phyloP scores from a whole-genome alignment of 1,140 invertebrate genomes.

The Brachionus calyciflorus region DNA sequence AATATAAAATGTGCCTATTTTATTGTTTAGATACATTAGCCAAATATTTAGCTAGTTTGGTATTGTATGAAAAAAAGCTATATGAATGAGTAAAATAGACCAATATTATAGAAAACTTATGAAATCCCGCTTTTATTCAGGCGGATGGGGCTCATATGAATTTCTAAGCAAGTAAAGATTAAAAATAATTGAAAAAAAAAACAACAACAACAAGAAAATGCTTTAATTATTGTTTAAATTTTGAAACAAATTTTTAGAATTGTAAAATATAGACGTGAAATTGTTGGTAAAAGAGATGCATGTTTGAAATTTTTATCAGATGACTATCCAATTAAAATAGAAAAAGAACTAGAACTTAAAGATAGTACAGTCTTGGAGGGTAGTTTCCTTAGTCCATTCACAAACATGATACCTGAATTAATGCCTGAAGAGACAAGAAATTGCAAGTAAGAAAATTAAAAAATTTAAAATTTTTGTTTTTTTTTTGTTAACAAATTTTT shows the following conservation, averaged over 20 bases:
- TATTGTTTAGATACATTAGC: no score
- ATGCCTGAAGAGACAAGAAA: not conserved
- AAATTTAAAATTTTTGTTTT: not conserved
- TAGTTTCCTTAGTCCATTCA: slow-evolving; percentile 50
- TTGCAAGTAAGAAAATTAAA: not conserved
- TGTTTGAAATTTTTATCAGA: slow-evolving; percentile 48
- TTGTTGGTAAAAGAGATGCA: not conserved
- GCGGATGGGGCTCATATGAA: slow-evolving; percentile 91
- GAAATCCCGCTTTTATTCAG: slow-evolving; percentile 86
- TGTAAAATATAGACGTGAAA: not conserved
- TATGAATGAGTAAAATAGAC: slow-evolving; percentile 67
- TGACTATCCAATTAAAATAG: slow-evolving; percentile 68
- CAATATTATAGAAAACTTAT: slow-evolving; percentile 82
- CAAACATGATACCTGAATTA: not conserved
- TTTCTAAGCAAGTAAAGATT: slow-evolving; percentile 70
- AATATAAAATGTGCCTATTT: no score
- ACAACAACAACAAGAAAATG: no score
- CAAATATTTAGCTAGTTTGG: no score
- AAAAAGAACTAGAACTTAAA: slow-evolving; percentile 46
- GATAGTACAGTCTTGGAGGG: slow-evolving; percentile 49
- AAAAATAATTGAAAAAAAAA: not conserved
- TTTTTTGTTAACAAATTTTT: slow-evolving; percentile 42
- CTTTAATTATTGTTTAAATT: no score
- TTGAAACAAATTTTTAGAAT: not conserved
- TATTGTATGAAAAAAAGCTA: not conserved